Conservation (phyloP, 2,113 vertebrate genomes). For the Triplophysa siluroides region DNA sequence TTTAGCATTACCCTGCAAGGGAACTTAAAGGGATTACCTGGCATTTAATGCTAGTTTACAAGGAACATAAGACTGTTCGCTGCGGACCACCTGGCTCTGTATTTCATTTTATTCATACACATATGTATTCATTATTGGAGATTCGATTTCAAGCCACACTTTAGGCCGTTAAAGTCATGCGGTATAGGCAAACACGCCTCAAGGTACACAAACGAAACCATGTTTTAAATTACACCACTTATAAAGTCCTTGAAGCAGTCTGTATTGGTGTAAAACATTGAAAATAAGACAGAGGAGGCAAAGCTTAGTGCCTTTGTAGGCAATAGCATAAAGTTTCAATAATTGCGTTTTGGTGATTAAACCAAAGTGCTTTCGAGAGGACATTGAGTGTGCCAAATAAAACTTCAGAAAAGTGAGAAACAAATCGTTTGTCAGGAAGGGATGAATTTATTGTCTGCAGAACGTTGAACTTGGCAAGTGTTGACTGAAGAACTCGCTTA, state of each 20-base stretch:
- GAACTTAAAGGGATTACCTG: constrained; percentile 33
- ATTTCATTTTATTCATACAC: constrained; percentile 28
- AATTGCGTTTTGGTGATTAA: constrained; percentile 35
- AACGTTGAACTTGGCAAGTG: constrained; percentile 54
- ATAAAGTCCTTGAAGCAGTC: neutral
- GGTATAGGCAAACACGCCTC: constrained; percentile 5
- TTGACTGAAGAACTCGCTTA: constrained; percentile 11
- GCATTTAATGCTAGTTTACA: constrained; percentile 41
- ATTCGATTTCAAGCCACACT: constrained; percentile 22
- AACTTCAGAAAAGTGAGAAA: constrained; percentile 50
- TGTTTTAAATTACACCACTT: constrained; percentile 34
- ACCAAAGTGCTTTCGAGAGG: constrained; percentile 33
- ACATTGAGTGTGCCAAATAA: constrained; percentile 50
- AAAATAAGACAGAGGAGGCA: constrained; percentile 25
- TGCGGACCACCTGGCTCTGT: constrained; percentile 44
- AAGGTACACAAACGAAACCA: constrained; percentile 39
- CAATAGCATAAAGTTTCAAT: constrained; percentile 10
- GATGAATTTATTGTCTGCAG: constrained; percentile 42
- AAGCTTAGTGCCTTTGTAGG: neutral
- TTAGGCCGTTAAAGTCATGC: constrained; percentile 26
- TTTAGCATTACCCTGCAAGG: constrained; percentile 21
- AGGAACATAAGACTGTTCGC: constrained; percentile 41
- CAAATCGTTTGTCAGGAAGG: constrained; percentile 48
- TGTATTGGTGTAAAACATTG: constrained; percentile 21
- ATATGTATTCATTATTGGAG: constrained; percentile 11